Percentiles rank a stretch among this genome's conserved stretches.
These are phyloP conservation scores for Psittacara wagleri DNA, from an alignment of 2,113 vertebrate species.

Conservation along the genomic window DNA sequence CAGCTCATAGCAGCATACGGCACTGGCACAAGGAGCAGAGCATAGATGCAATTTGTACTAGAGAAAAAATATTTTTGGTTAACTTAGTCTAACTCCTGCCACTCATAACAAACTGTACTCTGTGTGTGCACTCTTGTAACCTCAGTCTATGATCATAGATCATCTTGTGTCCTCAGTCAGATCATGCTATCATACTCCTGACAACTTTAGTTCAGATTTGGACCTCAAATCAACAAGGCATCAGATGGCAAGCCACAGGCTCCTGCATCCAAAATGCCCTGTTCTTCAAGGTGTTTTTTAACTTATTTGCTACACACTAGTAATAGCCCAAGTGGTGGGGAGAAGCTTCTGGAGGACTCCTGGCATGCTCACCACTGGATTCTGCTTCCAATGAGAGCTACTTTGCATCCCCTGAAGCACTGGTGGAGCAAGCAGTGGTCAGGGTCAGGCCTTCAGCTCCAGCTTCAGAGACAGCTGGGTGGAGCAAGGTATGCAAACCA, in stretches of 20 bases:
- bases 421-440: background rate
- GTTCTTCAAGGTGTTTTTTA: background rate
- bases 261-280: accelerated
- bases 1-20: background rate
- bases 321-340: background rate
- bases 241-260: background rate
- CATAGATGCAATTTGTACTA: accelerated
- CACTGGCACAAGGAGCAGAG: background rate
- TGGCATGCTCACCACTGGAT: background rate
- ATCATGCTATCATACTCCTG: background rate
- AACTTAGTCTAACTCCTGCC: background rate
- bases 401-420: background rate
- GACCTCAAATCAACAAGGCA: background rate
- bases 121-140: background rate
- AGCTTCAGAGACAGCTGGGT: background rate
- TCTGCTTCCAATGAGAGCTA: background rate
- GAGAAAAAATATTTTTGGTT: background rate
- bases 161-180: background rate
- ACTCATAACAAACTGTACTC: background rate
- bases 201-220: background rate
- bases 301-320: background rate
- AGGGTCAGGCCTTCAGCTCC: background rate
- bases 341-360: background rate
- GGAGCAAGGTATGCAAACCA: background rate
- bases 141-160: background rate